Base-by-base conservation (phyloP, 1,140 invertebrate species). In the Drosophila ercepeae region DNA sequence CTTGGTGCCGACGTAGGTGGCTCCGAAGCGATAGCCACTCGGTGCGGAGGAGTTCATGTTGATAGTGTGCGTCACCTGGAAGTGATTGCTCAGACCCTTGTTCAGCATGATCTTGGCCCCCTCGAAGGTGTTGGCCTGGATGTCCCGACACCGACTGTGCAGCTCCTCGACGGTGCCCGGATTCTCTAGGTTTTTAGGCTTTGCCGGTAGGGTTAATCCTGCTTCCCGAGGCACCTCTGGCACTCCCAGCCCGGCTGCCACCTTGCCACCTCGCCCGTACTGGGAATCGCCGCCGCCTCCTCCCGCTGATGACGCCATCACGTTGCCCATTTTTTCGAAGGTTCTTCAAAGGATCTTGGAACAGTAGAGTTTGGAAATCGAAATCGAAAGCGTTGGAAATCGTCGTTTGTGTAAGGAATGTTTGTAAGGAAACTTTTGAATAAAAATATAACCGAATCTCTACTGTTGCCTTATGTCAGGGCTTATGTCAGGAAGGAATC, bases 111-210 rank as follows among this genome's bases (percentile, higher is more conserved):
- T 92, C 91, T 98, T 98, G 6, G 96, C 98, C 71, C 99, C 99
- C 92, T 99, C 99, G 93, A 99, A 99, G 83, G 96, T 95, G 27
- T 95, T 94, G 41, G 99, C 99, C 92, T 98, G 98, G 16, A 99
- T 94, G 93, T 99, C 98, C 96, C 98, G 99, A 92, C 96, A 98
- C 92, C 97, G 98, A 92, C 98, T 98, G 90, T 99, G 97, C 68
- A 99, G 92, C 77, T 99, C 98, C 93, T 99, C 98, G 78, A 98
- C 95, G 9, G 97, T 96, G 13, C 98, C 98, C 23, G 98, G 98
- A 92, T 99, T 98, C 90, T 94, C 93, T 6, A 94, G 91, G 23
- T 50, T 48, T 2, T 2, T 13, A 3, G 14, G 58, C n/a, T 90
- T 49, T 18, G 90, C 61, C 53, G 91, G 73, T 89, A 89, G n/a